A percentile compares a stretch with the other conserved stretches of the same genome.
phyloP scores from a whole-genome alignment of 2,888 invertebrate species.

The Ophion slaviceki region DNA sequence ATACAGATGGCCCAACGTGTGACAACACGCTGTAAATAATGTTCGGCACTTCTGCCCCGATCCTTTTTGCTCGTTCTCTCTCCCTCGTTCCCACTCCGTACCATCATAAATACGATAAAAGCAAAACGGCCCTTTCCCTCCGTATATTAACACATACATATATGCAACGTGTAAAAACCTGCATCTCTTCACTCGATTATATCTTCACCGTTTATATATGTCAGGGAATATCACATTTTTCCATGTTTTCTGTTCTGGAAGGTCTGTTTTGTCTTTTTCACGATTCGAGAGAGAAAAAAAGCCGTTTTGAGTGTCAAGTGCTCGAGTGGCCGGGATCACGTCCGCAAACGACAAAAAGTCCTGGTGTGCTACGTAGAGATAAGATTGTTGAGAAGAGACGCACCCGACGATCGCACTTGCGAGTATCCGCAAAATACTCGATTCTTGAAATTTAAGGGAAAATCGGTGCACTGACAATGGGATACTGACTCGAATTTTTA shows the following conservation, averaged over 20 bases:
- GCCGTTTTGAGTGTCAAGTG: constrained; percentile 28
- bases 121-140: constrained; percentile 23
- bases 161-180: constrained; percentile 35
- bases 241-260: constrained; percentile 6
- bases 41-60: constrained; percentile 61
- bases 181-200: constrained; percentile 50
- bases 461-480: neutral
- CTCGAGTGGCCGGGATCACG: constrained; percentile 19
- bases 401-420: neutral
- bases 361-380: constrained; percentile 49
- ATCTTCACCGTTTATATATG: constrained; percentile 15
- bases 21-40: constrained; percentile 80
- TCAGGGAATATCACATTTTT: constrained; percentile 19
- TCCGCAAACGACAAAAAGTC: constrained; percentile 49
- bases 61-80: constrained; percentile 35
- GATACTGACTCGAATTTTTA: neutral
- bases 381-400: constrained; percentile 58
- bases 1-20: constrained; percentile 82
- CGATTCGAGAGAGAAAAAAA: constrained; percentile 9
- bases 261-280: constrained; percentile 59
- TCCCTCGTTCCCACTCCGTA: constrained; percentile 42
- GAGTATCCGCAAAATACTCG: constrained; percentile 28
- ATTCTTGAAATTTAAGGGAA: neutral
- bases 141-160: constrained; percentile 20
- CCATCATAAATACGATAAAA: constrained; percentile 41